Base-by-base conservation (phyloP, 2,797 vertebrate genomes). In the Gymnocypris eckloni region DNA sequence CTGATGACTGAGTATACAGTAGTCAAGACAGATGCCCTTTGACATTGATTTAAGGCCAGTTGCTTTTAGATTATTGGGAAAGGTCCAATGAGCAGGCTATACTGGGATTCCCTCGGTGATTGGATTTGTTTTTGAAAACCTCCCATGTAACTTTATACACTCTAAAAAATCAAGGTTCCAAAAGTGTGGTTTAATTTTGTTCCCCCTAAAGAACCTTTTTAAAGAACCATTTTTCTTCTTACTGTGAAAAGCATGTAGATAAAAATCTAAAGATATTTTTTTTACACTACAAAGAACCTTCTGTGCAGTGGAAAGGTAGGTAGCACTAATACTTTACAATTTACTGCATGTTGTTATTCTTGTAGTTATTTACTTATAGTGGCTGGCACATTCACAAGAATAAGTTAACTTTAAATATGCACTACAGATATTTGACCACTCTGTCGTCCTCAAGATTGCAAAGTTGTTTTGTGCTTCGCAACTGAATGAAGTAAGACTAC, bases 11-110 rank as follows among this genome's bases (percentile, higher is more conserved):
- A 50, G 64, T 33, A 50, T 69, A 50, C 50, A 71, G 37, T 20
- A 39, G 48, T 71, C 71, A 54, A 33, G 56, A 69, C 33, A 72
- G 45, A 45, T 84, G 33, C n/a, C 15, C 54, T 84, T 79, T 79
- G 48, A 54, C 79, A 72, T 15, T 59, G 48, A 69, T 69, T 54
- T 25, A 22, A 79, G 28, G 66, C n/a, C 45, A 79, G 75, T 25
- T 70, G 41, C 37, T 39, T 43, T 39, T 45, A 45, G 22, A 69
- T 16, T 28, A 41, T 56, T 67, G 52, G 79, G 28, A n/a, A 52
- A 69, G 61, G 18, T 28, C 64, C 61, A 67, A 4, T 22, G 18
- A 33, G 79, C 18, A 81, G 43, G 11, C 12, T 45, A 9, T 39
- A 69, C 9, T 33, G 41, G n/a, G 78, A 22, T 59, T 78, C 7